Base-by-base conservation (phyloP, 1,140 invertebrate species). In the Ips typographus region DNA sequence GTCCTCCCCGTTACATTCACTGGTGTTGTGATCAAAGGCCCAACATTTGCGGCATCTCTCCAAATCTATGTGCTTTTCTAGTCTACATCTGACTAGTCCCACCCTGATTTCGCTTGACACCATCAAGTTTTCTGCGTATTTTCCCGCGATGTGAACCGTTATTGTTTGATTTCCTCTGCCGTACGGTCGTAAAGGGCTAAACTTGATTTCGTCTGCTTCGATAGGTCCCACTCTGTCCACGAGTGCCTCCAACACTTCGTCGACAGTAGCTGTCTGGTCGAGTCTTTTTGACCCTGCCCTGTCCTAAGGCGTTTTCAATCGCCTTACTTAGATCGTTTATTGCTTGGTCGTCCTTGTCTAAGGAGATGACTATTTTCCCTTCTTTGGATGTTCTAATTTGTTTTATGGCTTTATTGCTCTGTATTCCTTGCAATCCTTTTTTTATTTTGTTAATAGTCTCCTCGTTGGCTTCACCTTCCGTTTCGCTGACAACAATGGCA, bases 21-120 rank as follows among this genome's bases (percentile, higher is more conserved):
- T 22, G 22, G 6, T 47, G 1, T 2, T n/a, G 43, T 74, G 71
- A 2, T 42, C 69, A 7, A 38, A 44, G 2, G 5, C 49, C 71
- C 73, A 74, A 56, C 73, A 71, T 53, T 53, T 74, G 2, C n/a
- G 55, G 40, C 73, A 74, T 53, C 49, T 73, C 42, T 42, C 6
- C 2, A 71, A 5, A 40, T 68, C n/a, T 7, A 73, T 37, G 22
- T 42, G 55, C 42, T 57, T 55, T 36, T 62, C 42, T 4, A 72
- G 3, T 51, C 39, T 44, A 51, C 72, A 73, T 7, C 40, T 49
- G 2, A 2, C 3, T 5, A 2, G n/a, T 7, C 60, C 60, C 1
- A 47, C n/a, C 6, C 60, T 8, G 2, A 63, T 2, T 2, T 2
- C 1, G 5, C 7, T 36, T 3, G 52, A 36, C 8, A 1, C 8